A percentile compares a stretch with the other conserved stretches of the same genome.
Evolutionary conservation across 2,888 invertebrate genomes (phyloP).

Genomic region (Chaetogeoica ovagalla): DNA sequence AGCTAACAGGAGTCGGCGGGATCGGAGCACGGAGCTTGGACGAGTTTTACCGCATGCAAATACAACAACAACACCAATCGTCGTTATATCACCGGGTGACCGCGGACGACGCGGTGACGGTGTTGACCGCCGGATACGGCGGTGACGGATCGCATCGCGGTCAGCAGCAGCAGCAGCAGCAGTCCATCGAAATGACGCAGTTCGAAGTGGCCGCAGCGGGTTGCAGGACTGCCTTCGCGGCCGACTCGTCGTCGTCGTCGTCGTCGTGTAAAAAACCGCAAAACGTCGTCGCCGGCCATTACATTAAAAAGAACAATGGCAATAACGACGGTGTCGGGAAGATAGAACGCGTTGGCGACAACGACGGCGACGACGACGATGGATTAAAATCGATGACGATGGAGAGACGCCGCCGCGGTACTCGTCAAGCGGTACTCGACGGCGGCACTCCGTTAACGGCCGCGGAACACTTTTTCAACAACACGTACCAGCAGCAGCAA

Average conservation of each 20-base stretch:
- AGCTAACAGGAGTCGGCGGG: slow-evolving; percentile 39
- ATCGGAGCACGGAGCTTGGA: slow-evolving; percentile 46
- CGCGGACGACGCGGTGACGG: slow-evolving; percentile 3
- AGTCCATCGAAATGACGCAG: slow-evolving; percentile 46
- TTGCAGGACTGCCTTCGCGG: not conserved
- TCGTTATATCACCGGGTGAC: slow-evolving; percentile 26
- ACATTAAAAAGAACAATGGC: not conserved
- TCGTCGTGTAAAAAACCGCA: slow-evolving; percentile 6
- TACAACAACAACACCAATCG: slow-evolving; percentile 12
- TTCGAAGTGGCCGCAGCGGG: not conserved
- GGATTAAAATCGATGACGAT: not conserved
- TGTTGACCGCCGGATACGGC: not conserved
- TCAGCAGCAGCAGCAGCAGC: slow-evolving; percentile 15
- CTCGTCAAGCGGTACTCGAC: not conserved
- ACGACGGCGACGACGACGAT: not conserved
- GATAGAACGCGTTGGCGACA: not conserved
- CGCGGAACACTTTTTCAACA: slow-evolving; percentile 1
- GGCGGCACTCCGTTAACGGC: too few relatives aligned
- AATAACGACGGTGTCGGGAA: not conserved
- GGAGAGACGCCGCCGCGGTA: slow-evolving; percentile 13
- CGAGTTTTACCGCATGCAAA: slow-evolving; percentile 48
- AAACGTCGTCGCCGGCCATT: slow-evolving; percentile 5
- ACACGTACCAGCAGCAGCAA: not conserved
- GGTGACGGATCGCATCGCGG: not conserved
- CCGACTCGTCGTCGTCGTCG: not conserved